Conservation (phyloP, 2,113 vertebrate genomes). For the Phylloscopus whistleri region DNA sequence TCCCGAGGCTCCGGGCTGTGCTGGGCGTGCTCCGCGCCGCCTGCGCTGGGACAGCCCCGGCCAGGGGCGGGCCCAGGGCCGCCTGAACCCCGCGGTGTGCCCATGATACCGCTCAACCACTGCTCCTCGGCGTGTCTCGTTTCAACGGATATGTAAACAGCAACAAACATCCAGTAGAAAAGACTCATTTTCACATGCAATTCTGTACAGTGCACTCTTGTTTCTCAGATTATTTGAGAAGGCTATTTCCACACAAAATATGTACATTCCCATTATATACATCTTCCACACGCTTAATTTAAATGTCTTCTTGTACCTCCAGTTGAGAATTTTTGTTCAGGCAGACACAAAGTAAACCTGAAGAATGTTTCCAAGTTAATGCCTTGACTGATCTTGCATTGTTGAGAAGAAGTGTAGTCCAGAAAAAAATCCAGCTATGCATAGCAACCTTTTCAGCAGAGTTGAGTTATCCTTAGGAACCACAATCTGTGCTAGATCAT, state of each 20-base stretch:
- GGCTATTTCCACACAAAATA: constrained; percentile 36
- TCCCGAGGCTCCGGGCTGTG: accelerated
- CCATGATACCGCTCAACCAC: background rate
- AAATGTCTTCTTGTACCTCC: constrained; percentile 36
- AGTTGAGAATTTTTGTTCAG: constrained; percentile 40
- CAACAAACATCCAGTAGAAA: constrained; percentile 67
- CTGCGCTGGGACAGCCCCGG: background rate
- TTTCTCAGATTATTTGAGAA: background rate
- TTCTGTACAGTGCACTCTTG: constrained; percentile 50
- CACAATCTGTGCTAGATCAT: constrained; percentile 90
- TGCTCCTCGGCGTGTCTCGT: background rate
- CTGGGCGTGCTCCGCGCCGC: background rate
- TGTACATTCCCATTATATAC: constrained; percentile 59
- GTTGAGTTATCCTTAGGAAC: constrained; percentile 90
- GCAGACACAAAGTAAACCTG: constrained; percentile 28
- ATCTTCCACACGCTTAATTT: constrained; percentile 19
- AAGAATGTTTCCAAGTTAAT: constrained; percentile 41
- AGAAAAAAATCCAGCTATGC: constrained; percentile 75
- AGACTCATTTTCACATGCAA: constrained; percentile 62
- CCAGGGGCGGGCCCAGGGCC: background rate
- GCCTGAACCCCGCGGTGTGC: background rate
- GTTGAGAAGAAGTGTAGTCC: constrained; percentile 79
- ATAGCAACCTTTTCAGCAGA: constrained; percentile 85
- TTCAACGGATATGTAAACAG: constrained; percentile 62
- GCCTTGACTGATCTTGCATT: constrained; percentile 68